A percentile compares a stretch with the other conserved stretches of the same genome.
Conservation (phyloP, 2,888 invertebrate species). For the Ophion slaviceki region DNA sequence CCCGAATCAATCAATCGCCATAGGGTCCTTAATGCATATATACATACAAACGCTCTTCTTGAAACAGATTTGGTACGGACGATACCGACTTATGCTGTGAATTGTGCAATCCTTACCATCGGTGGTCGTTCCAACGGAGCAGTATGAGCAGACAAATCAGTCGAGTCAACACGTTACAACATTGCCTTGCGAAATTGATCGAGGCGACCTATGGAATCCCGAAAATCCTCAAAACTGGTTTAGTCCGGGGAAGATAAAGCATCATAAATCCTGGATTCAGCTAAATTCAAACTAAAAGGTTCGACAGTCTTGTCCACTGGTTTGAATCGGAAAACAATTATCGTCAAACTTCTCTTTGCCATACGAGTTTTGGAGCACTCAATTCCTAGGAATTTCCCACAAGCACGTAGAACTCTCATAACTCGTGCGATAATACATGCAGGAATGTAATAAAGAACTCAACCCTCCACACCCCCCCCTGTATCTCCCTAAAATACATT, state of each 20-base stretch:
- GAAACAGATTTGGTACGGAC: conserved; percentile 43
- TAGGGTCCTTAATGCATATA: conserved; percentile 25
- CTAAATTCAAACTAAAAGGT: not conserved
- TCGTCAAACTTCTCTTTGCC: no score
- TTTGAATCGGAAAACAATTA: no score
- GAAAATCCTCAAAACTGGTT: not conserved
- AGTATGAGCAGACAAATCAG: conserved; percentile 5
- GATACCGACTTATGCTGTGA: conserved; percentile 9
- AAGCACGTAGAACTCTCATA: not conserved
- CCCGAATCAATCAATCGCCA: conserved; percentile 64
- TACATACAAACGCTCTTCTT: conserved; percentile 20
- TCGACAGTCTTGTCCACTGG: no score
- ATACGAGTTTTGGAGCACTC: no score
- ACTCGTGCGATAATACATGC: conserved; percentile 1
- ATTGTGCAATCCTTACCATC: conserved; percentile 30
- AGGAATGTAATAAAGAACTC: conserved; percentile 35
- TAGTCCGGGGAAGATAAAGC: not conserved
- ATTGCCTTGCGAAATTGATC: not conserved
- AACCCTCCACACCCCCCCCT: not conserved
- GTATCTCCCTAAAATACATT: conserved; percentile 14
- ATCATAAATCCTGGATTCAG: not conserved
- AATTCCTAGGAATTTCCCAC: no score
- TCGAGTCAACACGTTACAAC: not conserved
- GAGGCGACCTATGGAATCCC: not conserved
- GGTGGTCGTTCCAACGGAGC: not conserved